Percentiles rank a stretch among this genome's conserved stretches.
phyloP scores from a whole-genome alignment of 1,140 invertebrate species.

The Neodiprion virginianus region DNA sequence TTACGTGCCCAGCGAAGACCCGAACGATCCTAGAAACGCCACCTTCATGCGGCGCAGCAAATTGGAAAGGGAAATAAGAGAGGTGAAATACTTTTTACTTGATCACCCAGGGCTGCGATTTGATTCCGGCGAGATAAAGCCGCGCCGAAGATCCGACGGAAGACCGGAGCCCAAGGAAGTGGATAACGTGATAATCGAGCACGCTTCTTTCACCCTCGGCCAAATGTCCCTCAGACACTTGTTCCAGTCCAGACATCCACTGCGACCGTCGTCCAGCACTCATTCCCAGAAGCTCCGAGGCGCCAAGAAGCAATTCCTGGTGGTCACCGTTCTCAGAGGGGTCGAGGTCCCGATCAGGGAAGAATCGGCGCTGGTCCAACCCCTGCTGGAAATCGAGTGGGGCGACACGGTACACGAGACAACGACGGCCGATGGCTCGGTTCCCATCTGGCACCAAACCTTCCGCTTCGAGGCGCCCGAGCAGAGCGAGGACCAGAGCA shows the following conservation, averaged over 20 bases:
- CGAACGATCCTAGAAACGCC: conserved; percentile 52
- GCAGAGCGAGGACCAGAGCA: conserved; percentile 39
- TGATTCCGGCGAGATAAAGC: not conserved
- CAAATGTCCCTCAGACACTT: conserved; percentile 45
- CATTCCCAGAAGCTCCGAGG: conserved; percentile 29
- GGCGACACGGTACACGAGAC: conserved; percentile 43
- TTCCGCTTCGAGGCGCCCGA: conserved; percentile 50
- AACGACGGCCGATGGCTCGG: conserved; percentile 47
- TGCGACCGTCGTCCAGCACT: conserved; percentile 32
- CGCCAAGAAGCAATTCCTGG: conserved; percentile 45
- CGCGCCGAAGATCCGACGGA: conserved; percentile 16
- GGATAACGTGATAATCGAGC: conserved; percentile 48
- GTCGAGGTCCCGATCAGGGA: conserved; percentile 57
- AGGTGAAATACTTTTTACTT: conserved; percentile 46
- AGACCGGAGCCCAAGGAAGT: conserved; percentile 32
- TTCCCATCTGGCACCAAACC: conserved; percentile 58
- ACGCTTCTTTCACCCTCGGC: conserved; percentile 45
- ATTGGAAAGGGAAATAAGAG: conserved; percentile 23
- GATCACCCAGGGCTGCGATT: conserved; percentile 40
- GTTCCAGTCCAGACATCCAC: conserved; percentile 43
- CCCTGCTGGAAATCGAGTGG: conserved; percentile 56
- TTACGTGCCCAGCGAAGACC: conserved; percentile 46
- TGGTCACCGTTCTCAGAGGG: conserved; percentile 50
- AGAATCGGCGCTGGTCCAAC: conserved; percentile 54
- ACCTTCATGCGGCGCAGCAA: conserved; percentile 31